Conservation (phyloP, 2,888 invertebrate species). For the Dexiosoma caninum region DNA sequence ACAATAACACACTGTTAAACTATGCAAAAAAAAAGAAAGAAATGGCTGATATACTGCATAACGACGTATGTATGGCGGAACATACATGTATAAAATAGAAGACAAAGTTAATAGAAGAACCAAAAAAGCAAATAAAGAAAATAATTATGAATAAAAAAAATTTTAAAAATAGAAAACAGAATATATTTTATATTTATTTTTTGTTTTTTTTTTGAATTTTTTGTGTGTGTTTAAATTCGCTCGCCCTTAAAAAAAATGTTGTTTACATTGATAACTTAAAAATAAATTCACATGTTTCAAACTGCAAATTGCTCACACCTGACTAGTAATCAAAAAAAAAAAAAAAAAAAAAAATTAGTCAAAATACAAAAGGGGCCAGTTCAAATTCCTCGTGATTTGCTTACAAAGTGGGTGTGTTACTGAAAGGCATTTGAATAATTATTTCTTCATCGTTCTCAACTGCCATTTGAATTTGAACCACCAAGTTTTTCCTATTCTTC, state of each 20-base stretch:
- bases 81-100: slow-evolving; percentile 23
- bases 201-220: too few relatives aligned
- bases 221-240: too few relatives aligned
- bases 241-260: neutral
- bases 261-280: neutral
- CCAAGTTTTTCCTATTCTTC: neutral
- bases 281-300: slow-evolving; percentile 12
- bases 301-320: slow-evolving; percentile 25
- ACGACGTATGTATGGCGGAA: too few relatives aligned
- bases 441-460: slow-evolving; percentile 6
- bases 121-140: slow-evolving; percentile 5
- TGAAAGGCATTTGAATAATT: neutral
- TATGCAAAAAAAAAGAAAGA: neutral
- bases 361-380: slow-evolving; percentile 38
- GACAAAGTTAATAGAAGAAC: slow-evolving; percentile 25
- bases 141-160: neutral
- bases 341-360: too few relatives aligned
- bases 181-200: too few relatives aligned
- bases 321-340: slow-evolving; percentile 1
- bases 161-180: neutral
- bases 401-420: slow-evolving; percentile 52
- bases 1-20: slow-evolving; percentile 29
- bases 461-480: neutral
- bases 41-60: neutral
- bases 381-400: slow-evolving; percentile 46